Evolutionary conservation across 2,888 invertebrate genomes (phyloP).

Genomic region (Diabrotica balteata): DNA sequence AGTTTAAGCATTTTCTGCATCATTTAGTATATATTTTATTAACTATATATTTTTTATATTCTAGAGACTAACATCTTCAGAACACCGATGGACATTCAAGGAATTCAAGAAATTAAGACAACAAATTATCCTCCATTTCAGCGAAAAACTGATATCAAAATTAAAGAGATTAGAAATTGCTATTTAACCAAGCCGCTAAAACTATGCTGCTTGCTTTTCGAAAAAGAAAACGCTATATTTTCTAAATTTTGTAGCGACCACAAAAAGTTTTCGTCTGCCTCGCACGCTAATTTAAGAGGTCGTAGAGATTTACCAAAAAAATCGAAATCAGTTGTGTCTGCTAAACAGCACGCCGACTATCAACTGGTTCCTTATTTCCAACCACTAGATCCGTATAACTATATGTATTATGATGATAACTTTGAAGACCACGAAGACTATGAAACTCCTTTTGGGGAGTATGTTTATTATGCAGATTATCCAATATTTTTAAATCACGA

Average conservation of each 20-base stretch:
- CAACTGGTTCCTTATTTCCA: not conserved
- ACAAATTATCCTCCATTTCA: too few species aligned
- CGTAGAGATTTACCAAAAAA: slow-evolving; percentile 3
- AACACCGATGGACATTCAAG: not conserved
- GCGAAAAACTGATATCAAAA: too few species aligned
- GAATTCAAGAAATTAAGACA: too few species aligned
- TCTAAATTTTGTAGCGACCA: slow-evolving; percentile 9
- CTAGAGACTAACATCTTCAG: slow-evolving; percentile 32
- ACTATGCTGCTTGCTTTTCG: slow-evolving; percentile 26
- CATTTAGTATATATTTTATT: too few species aligned
- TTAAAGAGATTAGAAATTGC: not conserved
- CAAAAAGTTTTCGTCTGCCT: too few species aligned
- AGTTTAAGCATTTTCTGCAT: too few species aligned
- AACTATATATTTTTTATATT: slow-evolving; percentile 7
- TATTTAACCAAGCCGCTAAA: slow-evolving; percentile 15
- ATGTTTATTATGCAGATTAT: not conserved
- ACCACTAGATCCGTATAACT: not conserved
- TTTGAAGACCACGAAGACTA: not conserved
- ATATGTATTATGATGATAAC: not conserved
- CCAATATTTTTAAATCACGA: too few species aligned
- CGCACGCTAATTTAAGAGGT: slow-evolving; percentile 4
- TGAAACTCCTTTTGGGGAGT: slow-evolving; percentile 2
- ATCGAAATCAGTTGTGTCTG: not conserved
- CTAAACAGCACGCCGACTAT: not conserved
- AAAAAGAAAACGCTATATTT: slow-evolving; percentile 12